phyloP scores from a whole-genome alignment of 2,797 vertebrate genomes.

The Diceros bicornis region DNA sequence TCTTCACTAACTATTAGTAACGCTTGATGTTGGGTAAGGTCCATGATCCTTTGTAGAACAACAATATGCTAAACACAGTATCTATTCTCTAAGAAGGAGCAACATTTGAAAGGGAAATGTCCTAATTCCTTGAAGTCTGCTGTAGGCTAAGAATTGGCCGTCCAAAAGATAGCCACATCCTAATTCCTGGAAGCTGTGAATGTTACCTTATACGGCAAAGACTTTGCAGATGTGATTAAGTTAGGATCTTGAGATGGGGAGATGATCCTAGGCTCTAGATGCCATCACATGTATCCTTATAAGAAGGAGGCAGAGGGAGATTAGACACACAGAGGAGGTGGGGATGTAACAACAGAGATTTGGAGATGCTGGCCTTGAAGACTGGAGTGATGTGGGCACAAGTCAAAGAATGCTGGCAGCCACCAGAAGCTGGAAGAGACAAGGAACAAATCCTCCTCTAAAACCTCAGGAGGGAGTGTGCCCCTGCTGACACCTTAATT shows the following conservation, averaged over 20 bases:
- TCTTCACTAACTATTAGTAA: background rate
- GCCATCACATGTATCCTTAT: background rate
- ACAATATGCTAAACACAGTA: background rate
- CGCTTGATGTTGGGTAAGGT: background rate
- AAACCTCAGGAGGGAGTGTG: background rate
- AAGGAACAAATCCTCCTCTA: background rate
- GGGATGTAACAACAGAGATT: background rate
- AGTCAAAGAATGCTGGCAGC: background rate
- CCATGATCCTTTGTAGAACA: background rate
- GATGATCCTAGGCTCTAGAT: background rate
- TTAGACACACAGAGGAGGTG: background rate
- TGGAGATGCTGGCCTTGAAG: slow-evolving; percentile 46
- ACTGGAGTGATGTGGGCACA: background rate
- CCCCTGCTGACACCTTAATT: background rate
- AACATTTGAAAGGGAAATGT: background rate
- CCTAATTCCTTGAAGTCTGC: background rate
- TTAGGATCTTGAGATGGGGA: background rate
- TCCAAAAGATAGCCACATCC: background rate
- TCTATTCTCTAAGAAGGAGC: background rate
- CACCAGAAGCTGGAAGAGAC: background rate
- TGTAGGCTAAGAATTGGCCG: background rate
- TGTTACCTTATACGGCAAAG: background rate
- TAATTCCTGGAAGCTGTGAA: background rate
- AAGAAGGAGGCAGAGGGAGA: background rate
- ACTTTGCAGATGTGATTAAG: background rate